A percentile compares a stretch with the other conserved stretches of the same genome.
Conservation (phyloP, 2,888 invertebrate genomes). For the Eubasilissa splendida region DNA sequence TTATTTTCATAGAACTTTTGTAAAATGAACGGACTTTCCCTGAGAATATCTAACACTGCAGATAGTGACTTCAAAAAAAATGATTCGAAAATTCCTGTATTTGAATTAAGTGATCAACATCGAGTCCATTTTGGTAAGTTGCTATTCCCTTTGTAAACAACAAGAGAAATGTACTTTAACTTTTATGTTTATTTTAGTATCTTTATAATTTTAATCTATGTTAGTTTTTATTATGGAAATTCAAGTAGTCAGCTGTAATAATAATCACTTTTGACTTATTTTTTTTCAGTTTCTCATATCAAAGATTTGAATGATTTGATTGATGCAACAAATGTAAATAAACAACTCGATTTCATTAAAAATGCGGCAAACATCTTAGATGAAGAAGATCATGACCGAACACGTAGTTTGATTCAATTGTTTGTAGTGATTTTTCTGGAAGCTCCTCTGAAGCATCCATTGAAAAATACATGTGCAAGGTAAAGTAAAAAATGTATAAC, state of each 20-base stretch:
- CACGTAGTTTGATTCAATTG: conserved; percentile 60
- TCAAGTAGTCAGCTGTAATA: background rate
- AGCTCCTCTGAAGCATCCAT: conserved; percentile 64
- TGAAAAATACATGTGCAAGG: conserved; percentile 65
- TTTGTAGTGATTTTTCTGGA: conserved; percentile 63
- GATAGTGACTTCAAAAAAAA: conserved; percentile 23
- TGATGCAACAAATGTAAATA: conserved; percentile 43
- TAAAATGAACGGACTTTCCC: conserved; percentile 52
- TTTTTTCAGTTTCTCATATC: conserved; percentile 32
- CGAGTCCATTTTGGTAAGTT: conserved; percentile 19
- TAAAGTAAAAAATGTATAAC: conserved; percentile 53
- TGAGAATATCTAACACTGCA: conserved; percentile 45
- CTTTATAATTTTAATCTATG: too few species aligned
- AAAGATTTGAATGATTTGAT: conserved; percentile 40
- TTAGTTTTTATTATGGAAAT: too few species aligned
- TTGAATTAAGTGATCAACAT: background rate
- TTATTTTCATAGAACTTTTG: background rate
- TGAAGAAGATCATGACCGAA: conserved; percentile 7
- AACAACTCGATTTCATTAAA: conserved; percentile 52
- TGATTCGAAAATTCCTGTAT: conserved; percentile 40
- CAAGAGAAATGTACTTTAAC: too few species aligned
- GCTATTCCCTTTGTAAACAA: background rate
- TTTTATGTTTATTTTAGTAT: too few species aligned
- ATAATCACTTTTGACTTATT: background rate
- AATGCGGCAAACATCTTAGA: conserved; percentile 33